Evolutionary conservation across 2,888 invertebrate genomes (phyloP), one percentile per base, ranked within the genome.

Genomic region (Nowickia ferox): DNA sequence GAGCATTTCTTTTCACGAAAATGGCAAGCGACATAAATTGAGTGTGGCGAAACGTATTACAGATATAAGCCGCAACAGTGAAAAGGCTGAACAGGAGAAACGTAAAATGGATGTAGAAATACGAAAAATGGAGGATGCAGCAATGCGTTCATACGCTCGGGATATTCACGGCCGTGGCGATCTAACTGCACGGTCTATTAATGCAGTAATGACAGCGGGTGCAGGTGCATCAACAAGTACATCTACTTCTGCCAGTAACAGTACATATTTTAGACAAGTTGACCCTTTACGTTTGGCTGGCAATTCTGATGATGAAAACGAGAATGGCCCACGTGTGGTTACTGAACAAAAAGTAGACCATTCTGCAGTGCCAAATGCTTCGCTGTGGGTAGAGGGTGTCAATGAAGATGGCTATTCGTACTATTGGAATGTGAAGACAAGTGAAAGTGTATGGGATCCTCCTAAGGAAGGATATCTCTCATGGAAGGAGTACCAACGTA

Each of bases 1-100:
- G 97, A 98, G 98, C 90, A 95, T 98, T 90, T 96, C 98, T 87
- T 98, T 98, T 91, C 98, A 99, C 92, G 98, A 98, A 93, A 96
- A 96, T 93, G 98, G 98, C 9, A 97, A 97, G 91, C 94, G 96
- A 44, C 98, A 99, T 93, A 97, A 98, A 91, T 96, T 97, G 91
- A 98, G 96, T 95, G 98, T 98, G 42, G 95, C 96, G 82, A 97
- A 97, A 90, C 95, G 96, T 86, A 95, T 99, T 87, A 96, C 96
- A 87, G 96, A 96, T 88, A 97, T 98, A 86, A 96, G 96, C 85
- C 97, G 97, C 90, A 96, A 96, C 90, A 97, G 97, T 91, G 94
- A 96, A 6, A 96, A 96, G 89, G 96, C 97, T 74, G 96, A 96
- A 85, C 96, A 96, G 90, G 96, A 96, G 87, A 95, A 96, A 87